Evolutionary conservation across 2,888 invertebrate genomes (phyloP), one percentile per base, ranked within the genome.

Genomic region (Lottia scabra): DNA sequence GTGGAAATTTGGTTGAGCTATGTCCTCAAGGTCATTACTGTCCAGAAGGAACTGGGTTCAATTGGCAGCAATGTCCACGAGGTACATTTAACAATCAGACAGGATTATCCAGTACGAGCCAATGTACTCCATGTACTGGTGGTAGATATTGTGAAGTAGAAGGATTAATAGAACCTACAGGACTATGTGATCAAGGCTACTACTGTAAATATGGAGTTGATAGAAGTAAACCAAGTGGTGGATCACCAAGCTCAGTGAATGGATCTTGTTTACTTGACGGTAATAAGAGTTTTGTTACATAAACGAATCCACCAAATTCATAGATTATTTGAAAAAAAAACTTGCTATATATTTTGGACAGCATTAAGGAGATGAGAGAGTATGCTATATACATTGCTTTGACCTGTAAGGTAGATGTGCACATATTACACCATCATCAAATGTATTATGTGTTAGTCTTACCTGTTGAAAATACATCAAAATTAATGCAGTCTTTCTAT

Each of bases 71-170:
- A 15, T 84, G 84, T 69, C 87, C 87, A 66, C 78, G 82, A 10
- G 88, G 88, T 27, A 88, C 87, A 3, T 88, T 82, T 79, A 86
- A 84, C 83, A 86, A 88, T 70, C 82, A 85, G 67, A 87, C 87
- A 0, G 87, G 85, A 0, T 79, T 87, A 46, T 73, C 79, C 10
- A 67, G 62, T 6, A 73, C 67, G n/a, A 65, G 68, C 15, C 83
- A 88, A 72, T 88, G 88, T 75, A 81, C 77, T 27, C 76, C 81
- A 1, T 88, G 88, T 72, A 78, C 83, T 3, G 88, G 87, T 1
- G 88, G 88, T 12, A 75, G 82, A 65, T 88, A 87, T 76, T 88
- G 88, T 76, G 83, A 83, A 63, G 43, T 74, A 27, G 63, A 73
- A 13, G 72, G 65, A 12, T 65, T 75, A 48, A 77, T 75, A 2